Evolutionary conservation across 2,888 invertebrate genomes (phyloP).

Genomic region (Chorisops tibialis): DNA sequence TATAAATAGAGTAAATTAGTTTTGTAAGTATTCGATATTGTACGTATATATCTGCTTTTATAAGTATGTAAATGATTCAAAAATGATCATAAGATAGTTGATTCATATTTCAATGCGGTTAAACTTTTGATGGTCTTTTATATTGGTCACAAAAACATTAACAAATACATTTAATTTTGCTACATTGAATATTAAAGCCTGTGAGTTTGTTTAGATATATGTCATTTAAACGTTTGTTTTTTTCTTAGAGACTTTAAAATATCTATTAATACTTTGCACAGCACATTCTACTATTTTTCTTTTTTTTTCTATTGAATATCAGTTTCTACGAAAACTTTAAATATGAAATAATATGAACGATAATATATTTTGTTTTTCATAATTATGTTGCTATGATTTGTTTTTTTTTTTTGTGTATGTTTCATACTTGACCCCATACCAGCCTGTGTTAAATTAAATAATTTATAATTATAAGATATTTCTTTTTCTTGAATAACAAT

Average conservation of each 20-base stretch:
- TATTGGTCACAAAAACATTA: too few species aligned
- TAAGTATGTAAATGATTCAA: neutral
- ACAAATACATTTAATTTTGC: conserved; percentile 2
- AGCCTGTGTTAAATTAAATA: conserved; percentile 40
- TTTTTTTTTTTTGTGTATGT: conserved; percentile 28
- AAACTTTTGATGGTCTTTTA: too few species aligned
- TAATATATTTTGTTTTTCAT: conserved; percentile 13
- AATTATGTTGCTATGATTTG: conserved; percentile 24
- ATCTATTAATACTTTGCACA: neutral
- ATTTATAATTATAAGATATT: conserved; percentile 30
- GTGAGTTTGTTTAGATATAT: neutral
- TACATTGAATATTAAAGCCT: neutral
- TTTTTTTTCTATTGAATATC: neutral
- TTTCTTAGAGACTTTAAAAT: conserved; percentile 1
- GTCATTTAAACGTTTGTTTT: too few species aligned
- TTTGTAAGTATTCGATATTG: neutral
- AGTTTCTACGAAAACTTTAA: conserved; percentile 1
- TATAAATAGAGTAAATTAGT: neutral
- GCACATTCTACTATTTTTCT: neutral
- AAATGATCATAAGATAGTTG: neutral
- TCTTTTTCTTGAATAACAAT: conserved; percentile 11
- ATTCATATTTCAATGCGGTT: too few species aligned
- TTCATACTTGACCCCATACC: conserved; percentile 52
- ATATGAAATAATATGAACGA: neutral
- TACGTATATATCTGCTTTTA: neutral